These are phyloP conservation scores for Macropus fuliginosus DNA, from an alignment of 2,797 vertebrate species.

Conservation along the genomic window DNA sequence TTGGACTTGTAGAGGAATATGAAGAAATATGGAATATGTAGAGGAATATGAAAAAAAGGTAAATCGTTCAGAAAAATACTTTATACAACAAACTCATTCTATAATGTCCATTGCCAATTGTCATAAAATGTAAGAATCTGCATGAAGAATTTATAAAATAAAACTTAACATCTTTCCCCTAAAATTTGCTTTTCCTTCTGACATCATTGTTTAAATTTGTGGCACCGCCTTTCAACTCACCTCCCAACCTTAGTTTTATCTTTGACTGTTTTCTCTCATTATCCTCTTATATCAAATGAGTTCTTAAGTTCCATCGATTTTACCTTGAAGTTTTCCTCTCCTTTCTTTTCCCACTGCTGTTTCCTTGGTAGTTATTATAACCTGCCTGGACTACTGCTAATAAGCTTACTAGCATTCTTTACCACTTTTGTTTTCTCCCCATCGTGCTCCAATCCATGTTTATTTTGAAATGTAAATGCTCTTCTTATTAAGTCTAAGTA, in stretches of 20 bases:
- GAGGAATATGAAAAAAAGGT: neutral
- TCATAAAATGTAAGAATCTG: neutral
- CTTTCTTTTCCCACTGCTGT: neutral
- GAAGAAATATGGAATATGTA: neutral
- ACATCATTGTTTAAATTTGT: neutral
- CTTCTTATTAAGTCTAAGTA: neutral
- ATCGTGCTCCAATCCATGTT: neutral
- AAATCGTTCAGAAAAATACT: conserved; percentile 8
- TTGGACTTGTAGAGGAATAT: conserved; percentile 2
- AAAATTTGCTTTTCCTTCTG: neutral
- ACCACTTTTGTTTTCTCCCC: neutral
- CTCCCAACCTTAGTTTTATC: neutral
- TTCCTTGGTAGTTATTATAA: neutral
- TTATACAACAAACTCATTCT: neutral
- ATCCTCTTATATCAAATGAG: neutral
- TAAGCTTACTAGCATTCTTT: neutral
- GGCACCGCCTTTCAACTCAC: neutral
- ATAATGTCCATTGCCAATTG: neutral
- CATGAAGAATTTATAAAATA: neutral
- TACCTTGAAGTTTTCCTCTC: neutral
- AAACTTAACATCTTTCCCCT: neutral
- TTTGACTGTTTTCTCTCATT: neutral
- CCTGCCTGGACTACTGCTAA: neutral
- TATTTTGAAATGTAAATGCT: neutral
- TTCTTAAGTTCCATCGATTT: neutral